These are phyloP conservation scores for Latrodectus hesperus DNA, from an alignment of 2,888 invertebrate genomes.

Conservation along the genomic window DNA sequence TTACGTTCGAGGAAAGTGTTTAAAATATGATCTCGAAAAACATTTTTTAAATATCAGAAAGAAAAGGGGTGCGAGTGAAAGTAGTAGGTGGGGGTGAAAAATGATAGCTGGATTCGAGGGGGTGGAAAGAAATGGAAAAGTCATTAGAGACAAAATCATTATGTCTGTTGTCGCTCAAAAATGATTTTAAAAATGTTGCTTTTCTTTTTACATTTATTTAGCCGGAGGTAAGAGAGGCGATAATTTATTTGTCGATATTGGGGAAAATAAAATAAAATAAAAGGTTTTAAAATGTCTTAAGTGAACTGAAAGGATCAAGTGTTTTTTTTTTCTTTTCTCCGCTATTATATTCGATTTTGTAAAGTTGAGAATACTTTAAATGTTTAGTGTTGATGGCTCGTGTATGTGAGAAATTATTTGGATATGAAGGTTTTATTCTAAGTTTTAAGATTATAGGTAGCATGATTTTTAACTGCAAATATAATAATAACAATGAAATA, in stretches of 20 bases:
- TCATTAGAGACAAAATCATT: constrained; percentile 67
- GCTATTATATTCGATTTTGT: too few relatives aligned
- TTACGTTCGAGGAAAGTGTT: constrained; percentile 42
- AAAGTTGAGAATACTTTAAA: too few relatives aligned
- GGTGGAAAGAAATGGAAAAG: constrained; percentile 27
- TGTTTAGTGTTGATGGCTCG: too few relatives aligned
- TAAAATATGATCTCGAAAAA: constrained; percentile 45
- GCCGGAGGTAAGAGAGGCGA: constrained; percentile 25
- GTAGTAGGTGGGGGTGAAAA: not conserved
- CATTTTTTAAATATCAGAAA: constrained; percentile 20
- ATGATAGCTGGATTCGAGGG: not conserved
- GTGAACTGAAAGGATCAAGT: too few relatives aligned
- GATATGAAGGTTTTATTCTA: too few relatives aligned
- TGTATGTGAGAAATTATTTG: too few relatives aligned
- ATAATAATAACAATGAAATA: too few relatives aligned
- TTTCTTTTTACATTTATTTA: constrained; percentile 13
- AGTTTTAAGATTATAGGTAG: too few relatives aligned
- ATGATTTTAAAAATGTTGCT: constrained; percentile 52
- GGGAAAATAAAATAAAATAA: not conserved
- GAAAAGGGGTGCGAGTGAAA: constrained; percentile 2
- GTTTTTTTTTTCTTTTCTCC: too few relatives aligned
- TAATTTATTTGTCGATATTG: constrained; percentile 61
- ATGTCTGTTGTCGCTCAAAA: constrained; percentile 55
- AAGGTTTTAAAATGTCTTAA: too few relatives aligned
- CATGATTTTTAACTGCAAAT: too few relatives aligned